Evolutionary conservation across 2,888 invertebrate genomes (phyloP).

Genomic region (Lithophane leautieri): DNA sequence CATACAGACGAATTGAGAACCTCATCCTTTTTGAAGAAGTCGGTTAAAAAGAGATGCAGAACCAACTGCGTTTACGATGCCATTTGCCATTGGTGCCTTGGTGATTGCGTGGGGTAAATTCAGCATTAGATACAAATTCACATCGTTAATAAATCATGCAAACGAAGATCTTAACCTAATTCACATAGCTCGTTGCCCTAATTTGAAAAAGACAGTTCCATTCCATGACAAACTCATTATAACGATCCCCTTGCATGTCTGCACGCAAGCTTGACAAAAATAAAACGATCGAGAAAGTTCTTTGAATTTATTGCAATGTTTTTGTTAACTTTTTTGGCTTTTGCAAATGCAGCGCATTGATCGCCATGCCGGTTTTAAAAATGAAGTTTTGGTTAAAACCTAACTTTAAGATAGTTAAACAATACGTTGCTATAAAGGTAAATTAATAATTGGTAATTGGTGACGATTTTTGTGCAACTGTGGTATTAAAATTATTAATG

Average conservation of each 20-base stretch:
- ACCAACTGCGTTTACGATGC: background rate
- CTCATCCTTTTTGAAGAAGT: no score
- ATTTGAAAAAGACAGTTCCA: conserved; percentile 23
- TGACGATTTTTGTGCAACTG: background rate
- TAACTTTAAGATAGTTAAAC: conserved; percentile 16
- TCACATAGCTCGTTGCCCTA: conserved; percentile 16
- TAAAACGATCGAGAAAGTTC: conserved; percentile 13
- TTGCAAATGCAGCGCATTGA: background rate
- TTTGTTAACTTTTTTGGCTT: conserved; percentile 4
- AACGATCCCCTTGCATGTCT: conserved; percentile 46
- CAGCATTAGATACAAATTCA: background rate
- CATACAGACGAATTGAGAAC: no score
- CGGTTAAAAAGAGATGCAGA: background rate
- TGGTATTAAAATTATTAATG: conserved; percentile 1
- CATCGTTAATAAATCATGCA: background rate
- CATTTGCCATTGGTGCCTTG: background rate
- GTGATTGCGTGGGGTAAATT: background rate
- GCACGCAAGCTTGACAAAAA: conserved; percentile 37
- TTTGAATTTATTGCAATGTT: conserved; percentile 11
- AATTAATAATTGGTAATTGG: background rate
- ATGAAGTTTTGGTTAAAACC: conserved; percentile 25
- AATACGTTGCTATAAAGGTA: conserved; percentile 8
- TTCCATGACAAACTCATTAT: conserved; percentile 23
- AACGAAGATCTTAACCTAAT: conserved; percentile 30
- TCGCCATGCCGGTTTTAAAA: conserved; percentile 15